A percentile compares a stretch with the other conserved stretches of the same genome.
Evolutionary conservation across 2,797 vertebrate species (phyloP).

Genomic region (Onychomys leucogaster): DNA sequence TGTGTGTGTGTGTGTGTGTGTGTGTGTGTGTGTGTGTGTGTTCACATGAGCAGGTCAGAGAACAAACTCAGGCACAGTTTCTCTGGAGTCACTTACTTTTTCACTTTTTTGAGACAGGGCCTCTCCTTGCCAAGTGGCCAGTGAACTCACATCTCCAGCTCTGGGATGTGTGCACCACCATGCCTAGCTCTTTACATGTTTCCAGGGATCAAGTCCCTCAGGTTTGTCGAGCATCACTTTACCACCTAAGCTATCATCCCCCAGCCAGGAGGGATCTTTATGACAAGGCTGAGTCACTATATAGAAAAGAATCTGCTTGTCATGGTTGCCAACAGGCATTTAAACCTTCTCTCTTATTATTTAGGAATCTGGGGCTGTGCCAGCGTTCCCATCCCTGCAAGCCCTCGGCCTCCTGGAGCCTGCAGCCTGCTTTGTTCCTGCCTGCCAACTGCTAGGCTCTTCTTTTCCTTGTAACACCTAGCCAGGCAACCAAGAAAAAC

Average conservation of each 20-base stretch:
- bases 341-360: too few species aligned
- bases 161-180: neutral
- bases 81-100: neutral
- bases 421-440: neutral
- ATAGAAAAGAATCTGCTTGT: neutral
- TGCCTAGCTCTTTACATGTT: neutral
- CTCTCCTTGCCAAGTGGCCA: neutral
- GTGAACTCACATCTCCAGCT: neutral
- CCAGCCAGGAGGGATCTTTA: neutral
- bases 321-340: neutral
- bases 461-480: neutral
- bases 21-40: neutral
- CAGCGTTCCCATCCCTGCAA: rapidly evolving
- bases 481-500: neutral
- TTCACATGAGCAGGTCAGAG: neutral
- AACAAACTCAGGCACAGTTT: neutral
- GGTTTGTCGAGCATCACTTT: neutral
- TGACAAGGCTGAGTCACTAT: neutral
- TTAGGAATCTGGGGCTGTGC: neutral
- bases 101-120: neutral
- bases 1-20: too few species aligned
- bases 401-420: neutral
- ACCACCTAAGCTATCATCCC: neutral
- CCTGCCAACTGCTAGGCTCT: neutral
- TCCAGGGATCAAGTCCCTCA: neutral